Percentiles rank a stretch among this genome's conserved stretches.
phyloP scores from a whole-genome alignment of 2,888 invertebrate species.

The Sphecodes monilicornis region DNA sequence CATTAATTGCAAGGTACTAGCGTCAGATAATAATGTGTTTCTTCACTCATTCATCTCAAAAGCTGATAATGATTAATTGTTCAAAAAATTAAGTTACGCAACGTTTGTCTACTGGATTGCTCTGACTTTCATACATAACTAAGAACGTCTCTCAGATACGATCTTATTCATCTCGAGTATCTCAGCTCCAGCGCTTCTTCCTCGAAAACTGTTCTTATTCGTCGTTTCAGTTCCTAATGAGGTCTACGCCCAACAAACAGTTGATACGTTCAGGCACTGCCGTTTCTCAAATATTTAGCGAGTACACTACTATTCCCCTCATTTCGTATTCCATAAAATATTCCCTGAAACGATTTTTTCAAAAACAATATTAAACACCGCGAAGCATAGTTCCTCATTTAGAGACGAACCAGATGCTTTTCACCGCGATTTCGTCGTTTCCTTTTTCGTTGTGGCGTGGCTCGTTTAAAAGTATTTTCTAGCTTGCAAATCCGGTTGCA shows the following conservation, averaged over 20 bases:
- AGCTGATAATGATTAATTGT: too few relatives aligned
- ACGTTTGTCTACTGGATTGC: too few relatives aligned
- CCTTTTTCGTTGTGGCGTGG: background rate
- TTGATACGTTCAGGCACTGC: background rate
- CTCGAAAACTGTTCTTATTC: background rate
- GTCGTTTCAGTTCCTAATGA: too few relatives aligned
- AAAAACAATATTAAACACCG: background rate
- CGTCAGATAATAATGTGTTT: too few relatives aligned
- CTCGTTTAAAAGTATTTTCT: background rate
- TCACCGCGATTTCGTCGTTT: background rate
- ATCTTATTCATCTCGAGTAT: background rate
- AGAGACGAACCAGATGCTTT: background rate
- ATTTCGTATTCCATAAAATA: background rate
- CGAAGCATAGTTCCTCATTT: background rate
- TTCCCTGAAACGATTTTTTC: background rate
- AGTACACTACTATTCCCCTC: background rate
- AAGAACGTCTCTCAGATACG: background rate
- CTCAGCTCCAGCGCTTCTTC: too few relatives aligned
- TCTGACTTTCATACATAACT: background rate
- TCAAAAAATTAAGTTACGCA: too few relatives aligned
- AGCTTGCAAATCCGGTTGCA: background rate
- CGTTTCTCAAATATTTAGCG: background rate
- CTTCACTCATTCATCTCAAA: too few relatives aligned
- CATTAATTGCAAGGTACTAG: too few relatives aligned
- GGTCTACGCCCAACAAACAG: too few relatives aligned